Evolutionary conservation across 2,888 invertebrate genomes (phyloP), one percentile per base, ranked within the genome.

Genomic region (Holacanthella duospinosa): DNA sequence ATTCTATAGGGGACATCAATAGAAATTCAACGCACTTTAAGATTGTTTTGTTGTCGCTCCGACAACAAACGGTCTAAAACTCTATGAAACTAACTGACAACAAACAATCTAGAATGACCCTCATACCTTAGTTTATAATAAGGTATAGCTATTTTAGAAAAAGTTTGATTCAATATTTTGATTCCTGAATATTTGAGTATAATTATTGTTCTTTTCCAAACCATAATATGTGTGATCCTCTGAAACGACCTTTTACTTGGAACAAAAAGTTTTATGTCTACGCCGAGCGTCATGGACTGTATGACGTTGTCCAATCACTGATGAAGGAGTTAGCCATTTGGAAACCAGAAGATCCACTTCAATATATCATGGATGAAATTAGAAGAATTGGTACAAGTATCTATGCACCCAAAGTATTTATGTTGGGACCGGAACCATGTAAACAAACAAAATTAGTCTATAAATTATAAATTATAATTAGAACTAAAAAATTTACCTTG

Each of bases 211-310:
- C n/a, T n/a, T n/a, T n/a, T n/a, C n/a, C n/a, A n/a, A n/a, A n/a
- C n/a, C n/a, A 21, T 2, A 53, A 54, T 19, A 72, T 72, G 72
- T 68, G 68, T 6, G 71, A 72, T 53, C 72, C 72, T 12, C 63
- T 71, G 2, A 61, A 64, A 21, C 60, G 63, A 43, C 69, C 71
- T 12, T 61, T 66, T 21, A 66, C 36, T 2, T 72, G 68, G 69
- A 64, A 64, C 21, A 67, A 68, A n/a, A 60, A 67, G 1, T 68
- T 64, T 29, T 69, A 70, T 3, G 55, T 60, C 3, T 72, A 71
- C 36, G 68, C 67, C 12, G 72, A 71, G 44, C 65, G 64, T 58
- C 65, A 69, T 63, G 66, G 66, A n/a, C 62, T 72, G 56, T 72
- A 68, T 43, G 66, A 69, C 26, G 68, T 71, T 2, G 12, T 59